Conservation (phyloP, 2,113 vertebrate species). For the Jaculus jaculus region DNA sequence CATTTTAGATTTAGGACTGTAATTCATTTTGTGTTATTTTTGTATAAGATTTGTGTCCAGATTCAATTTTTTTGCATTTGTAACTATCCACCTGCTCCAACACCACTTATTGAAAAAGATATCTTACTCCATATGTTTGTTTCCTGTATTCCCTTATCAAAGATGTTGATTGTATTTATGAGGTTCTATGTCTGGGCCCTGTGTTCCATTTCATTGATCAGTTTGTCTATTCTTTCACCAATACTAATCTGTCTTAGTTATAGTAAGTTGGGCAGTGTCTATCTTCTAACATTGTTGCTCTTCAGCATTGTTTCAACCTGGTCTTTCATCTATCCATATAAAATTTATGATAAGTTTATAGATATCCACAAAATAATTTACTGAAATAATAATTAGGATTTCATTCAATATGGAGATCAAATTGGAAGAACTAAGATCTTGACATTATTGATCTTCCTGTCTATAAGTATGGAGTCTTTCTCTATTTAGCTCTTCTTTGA, state of each 20-base stretch:
- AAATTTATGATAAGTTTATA: neutral
- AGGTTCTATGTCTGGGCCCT: neutral
- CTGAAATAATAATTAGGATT: neutral
- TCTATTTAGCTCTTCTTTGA: neutral
- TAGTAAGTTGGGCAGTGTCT: neutral
- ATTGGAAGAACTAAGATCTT: neutral
- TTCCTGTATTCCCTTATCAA: neutral
- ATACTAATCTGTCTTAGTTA: neutral
- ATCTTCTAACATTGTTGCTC: neutral
- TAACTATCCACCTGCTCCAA: neutral
- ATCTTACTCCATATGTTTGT: neutral
- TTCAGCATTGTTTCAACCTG: neutral
- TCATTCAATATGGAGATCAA: neutral
- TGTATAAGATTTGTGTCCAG: neutral
- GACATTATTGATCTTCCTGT: neutral
- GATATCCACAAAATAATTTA: neutral
- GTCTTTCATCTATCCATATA: neutral
- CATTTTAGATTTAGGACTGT: neutral
- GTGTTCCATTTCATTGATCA: neutral
- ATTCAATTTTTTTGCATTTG: neutral
- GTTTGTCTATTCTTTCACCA: neutral
- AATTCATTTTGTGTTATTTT: neutral
- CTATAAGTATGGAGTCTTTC: neutral
- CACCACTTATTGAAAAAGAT: no score
- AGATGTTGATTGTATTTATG: neutral